Base-by-base conservation (phyloP, 2,797 vertebrate genomes). In the Cossypha dichroa region DNA sequence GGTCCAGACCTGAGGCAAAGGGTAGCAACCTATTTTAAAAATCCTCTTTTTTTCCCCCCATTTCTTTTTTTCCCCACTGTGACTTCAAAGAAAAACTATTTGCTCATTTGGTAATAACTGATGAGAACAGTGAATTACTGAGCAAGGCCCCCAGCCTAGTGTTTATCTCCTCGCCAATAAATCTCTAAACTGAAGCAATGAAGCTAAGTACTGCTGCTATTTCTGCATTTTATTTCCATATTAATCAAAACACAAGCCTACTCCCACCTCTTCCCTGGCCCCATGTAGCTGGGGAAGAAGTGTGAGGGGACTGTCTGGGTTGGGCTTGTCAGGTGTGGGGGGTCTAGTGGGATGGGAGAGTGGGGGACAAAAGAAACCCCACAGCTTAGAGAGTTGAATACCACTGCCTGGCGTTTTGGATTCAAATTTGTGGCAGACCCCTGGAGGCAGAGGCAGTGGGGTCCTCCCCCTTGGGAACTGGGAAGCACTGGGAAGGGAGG, bases 161-260 rank as follows among this genome's bases (percentile, higher is more conserved):
- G 95, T 97, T 97, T 95, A 94, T 97, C 92, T 97, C 88, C 19
- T 59, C 4, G 2, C 83, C 96, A 91, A 96, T 97, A 98, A 98
- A 98, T 97, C 97, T 96, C 91, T 85, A 80, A 96, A 96, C 83
- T 64, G 95, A 93, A 74, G 96, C 82, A 79, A 94, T 63, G 91
- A 97, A 97, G 96, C 86, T 75, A 96, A 96, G 94, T 93, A 94
- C 77, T 76, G 91, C 83, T 90, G 48, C 92, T 93, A 84, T 95
- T 84, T 90, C 94, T 94, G 83, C 86, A 54, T 51, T 97, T 98
- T 97, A 97, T 97, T 97, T 97, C 95, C 96, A 49, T 95, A 94
- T 98, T 96, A 96, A 97, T 98, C 97, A 97, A 85, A 93, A 67
- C 48, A 87, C 59, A n/a, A 93, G 58, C 87, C 72, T 51, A 23